Conservation (phyloP, 2,888 invertebrate genomes). For the Entomobrya proxima region DNA sequence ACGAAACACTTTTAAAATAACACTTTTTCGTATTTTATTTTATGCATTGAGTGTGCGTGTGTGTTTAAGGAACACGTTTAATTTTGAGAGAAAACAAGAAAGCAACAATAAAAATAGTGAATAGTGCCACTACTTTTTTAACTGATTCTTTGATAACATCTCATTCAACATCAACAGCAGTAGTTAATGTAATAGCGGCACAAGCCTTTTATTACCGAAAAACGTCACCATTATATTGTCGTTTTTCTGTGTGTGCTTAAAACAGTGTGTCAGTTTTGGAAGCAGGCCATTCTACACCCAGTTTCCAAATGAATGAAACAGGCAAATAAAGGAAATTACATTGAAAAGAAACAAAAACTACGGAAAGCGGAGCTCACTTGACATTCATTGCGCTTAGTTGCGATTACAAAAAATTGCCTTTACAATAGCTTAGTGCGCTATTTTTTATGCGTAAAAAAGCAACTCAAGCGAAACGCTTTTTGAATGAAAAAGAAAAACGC, state of each 20-base stretch:
- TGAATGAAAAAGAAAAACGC: too few relatives aligned
- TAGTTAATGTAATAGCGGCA: not conserved
- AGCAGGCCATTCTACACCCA: constrained; percentile 32
- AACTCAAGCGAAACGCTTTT: too few relatives aligned
- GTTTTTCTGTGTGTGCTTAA: not conserved
- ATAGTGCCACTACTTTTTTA: not conserved
- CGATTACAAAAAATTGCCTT: constrained; percentile 4
- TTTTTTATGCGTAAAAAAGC: too few relatives aligned
- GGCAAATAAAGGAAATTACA: constrained; percentile 25
- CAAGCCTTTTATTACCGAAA: not conserved
- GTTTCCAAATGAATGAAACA: constrained; percentile 4
- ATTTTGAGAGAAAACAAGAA: not conserved
- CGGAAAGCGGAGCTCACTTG: not conserved
- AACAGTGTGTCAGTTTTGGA: constrained; percentile 39
- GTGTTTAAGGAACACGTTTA: not conserved
- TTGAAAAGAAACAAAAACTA: not conserved
- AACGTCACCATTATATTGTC: not conserved
- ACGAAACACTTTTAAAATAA: not conserved
- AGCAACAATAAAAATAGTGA: not conserved
- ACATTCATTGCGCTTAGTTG: constrained; percentile 23
- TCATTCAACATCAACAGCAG: constrained; percentile 32
- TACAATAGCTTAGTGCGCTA: not conserved
- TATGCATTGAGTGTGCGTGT: not conserved
- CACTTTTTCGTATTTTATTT: not conserved
- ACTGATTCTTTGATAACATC: constrained; percentile 23